These are phyloP conservation scores for Cosmopolites sordidus DNA, from an alignment of 2,888 invertebrate species.

Conservation along the genomic window DNA sequence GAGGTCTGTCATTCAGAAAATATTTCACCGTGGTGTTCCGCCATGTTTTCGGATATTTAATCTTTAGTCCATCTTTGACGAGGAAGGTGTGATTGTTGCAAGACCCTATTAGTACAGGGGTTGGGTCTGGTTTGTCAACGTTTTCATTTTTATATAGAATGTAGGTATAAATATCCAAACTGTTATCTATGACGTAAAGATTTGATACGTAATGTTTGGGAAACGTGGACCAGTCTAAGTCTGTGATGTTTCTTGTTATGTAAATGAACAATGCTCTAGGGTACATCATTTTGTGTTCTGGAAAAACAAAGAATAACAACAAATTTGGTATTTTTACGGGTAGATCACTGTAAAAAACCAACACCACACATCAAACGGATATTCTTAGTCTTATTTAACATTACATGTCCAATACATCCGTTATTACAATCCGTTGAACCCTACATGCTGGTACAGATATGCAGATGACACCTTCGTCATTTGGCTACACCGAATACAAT, in stretches of 20 bases:
- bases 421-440: too few species aligned
- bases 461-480: too few species aligned
- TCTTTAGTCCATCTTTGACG: background rate
- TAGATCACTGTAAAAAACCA: too few species aligned
- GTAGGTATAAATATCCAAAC: constrained; percentile 3
- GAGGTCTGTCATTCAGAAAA: constrained; percentile 6
- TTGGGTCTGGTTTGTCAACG: constrained; percentile 10
- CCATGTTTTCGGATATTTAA: constrained; percentile 5
- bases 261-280: background rate
- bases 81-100: constrained; percentile 1
- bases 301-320: too few species aligned
- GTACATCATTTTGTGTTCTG: background rate
- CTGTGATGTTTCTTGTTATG: background rate
- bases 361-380: too few species aligned
- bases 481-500: too few species aligned
- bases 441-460: too few species aligned
- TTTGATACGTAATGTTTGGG: constrained; percentile 7
- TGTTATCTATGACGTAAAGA: constrained; percentile 6
- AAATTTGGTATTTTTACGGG: too few species aligned
- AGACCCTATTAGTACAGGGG: constrained; percentile 8
- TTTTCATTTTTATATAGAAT: constrained; percentile 4
- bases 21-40: constrained; percentile 19
- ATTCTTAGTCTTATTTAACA: too few species aligned
- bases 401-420: too few species aligned
- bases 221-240: background rate